Evolutionary conservation across 1,140 invertebrate genomes (phyloP).

Genomic region (Mactra quadrangularis): DNA sequence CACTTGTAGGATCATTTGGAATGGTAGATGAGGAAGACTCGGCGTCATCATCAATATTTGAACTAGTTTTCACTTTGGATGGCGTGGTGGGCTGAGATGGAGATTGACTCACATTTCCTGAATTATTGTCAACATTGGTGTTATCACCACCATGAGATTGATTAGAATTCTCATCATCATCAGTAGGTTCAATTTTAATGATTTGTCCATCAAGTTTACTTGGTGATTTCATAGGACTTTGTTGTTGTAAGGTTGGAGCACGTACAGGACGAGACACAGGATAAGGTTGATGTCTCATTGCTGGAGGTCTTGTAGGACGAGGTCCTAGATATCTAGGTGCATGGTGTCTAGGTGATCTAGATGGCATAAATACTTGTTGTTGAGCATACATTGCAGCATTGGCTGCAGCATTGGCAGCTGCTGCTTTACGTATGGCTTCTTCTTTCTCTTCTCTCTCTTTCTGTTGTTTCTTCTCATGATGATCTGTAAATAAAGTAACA

Average conservation of each 20-base stretch:
- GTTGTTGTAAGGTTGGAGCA: not conserved
- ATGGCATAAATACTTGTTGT: not conserved
- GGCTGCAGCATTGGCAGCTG: constrained; percentile 1
- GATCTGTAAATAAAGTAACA: constrained; percentile 30
- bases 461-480: constrained; percentile 31
- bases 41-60: constrained; percentile 18
- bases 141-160: constrained; percentile 1
- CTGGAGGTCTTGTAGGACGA: not conserved
- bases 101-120: constrained; percentile 2
- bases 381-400: not conserved
- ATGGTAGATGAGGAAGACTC: constrained; percentile 51
- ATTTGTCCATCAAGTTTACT: constrained; percentile 26
- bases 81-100: constrained; percentile 19
- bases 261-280: constrained; percentile 29
- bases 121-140: not conserved
- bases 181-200: constrained; percentile 33
- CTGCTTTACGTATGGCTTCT: constrained; percentile 33
- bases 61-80: constrained; percentile 34
- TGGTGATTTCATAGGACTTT: constrained; percentile 30
- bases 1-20: constrained; percentile 24
- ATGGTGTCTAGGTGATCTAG: constrained; percentile 8
- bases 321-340: constrained; percentile 1
- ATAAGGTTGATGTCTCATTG: constrained; percentile 28
- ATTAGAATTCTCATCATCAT: constrained; percentile 15
- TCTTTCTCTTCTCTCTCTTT: constrained; percentile 12